Percentiles rank a stretch among this genome's conserved stretches.
Conservation (phyloP, 1,140 invertebrate species). For the Habropoda laboriosa region DNA sequence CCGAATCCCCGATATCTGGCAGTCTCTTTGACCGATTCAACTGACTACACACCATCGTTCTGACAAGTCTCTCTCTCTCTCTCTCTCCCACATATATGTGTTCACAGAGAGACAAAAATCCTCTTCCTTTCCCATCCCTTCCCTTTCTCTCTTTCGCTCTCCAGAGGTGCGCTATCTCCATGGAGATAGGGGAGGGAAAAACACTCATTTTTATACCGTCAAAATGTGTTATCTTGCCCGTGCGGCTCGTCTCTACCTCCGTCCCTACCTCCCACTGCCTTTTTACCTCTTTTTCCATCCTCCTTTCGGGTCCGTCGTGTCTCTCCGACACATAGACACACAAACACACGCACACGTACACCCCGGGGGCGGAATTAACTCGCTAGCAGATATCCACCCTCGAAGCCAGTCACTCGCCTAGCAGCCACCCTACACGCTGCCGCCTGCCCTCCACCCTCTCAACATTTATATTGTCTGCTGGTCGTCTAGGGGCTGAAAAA, state of each 20-base stretch:
- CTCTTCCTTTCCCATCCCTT: constrained; percentile 53
- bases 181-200: constrained; percentile 66
- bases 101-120: constrained; percentile 47
- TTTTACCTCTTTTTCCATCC: constrained; percentile 53
- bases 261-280: neutral
- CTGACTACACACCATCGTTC: constrained; percentile 10
- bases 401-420: constrained; percentile 60
- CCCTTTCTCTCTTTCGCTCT: constrained; percentile 38
- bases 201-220: constrained; percentile 71
- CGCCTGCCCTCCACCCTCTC: constrained; percentile 42
- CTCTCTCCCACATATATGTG: too few species aligned
- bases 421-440: constrained; percentile 1
- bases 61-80: constrained; percentile 23
- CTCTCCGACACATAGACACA: constrained; percentile 12
- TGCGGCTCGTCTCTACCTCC: constrained; percentile 59
- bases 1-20: constrained; percentile 1
- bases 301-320: constrained; percentile 40
- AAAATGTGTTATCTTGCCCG: constrained; percentile 69
- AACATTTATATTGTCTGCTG: constrained; percentile 75
- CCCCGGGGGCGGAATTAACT: constrained; percentile 79
- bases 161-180: constrained; percentile 65
- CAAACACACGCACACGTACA: constrained; percentile 24
- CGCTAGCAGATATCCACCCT: constrained; percentile 78
- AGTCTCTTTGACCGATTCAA: constrained; percentile 27
- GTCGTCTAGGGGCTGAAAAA: constrained; percentile 61